Base-by-base conservation (phyloP, 2,797 vertebrate genomes). In the Eremophila alpestris region DNA sequence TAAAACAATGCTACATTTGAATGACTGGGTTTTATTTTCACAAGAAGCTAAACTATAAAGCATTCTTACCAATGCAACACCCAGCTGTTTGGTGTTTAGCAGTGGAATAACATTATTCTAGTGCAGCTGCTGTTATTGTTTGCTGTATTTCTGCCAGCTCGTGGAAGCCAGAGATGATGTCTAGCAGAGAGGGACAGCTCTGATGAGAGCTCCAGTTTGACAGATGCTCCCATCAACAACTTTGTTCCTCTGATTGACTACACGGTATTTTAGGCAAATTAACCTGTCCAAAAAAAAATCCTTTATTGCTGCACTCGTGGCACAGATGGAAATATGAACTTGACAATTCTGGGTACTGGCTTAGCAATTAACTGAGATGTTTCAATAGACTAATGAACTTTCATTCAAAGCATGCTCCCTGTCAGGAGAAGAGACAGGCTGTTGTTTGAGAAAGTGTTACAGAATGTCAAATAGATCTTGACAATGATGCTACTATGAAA, bases 281-380 rank as follows among this genome's bases (percentile, higher is more conserved):
- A 97, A 98, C 97, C 97, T 97, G 97, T 97, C 97, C 96, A 95
- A 91, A 96, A 41, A 41, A 95, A 97, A 83, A 89, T 94, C 94
- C 95, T 97, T 97, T 97, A 96, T 97, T 90, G 94, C 95, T 67
- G 46, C 6, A 81, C 92, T 96, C 63, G 63, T 74, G 93, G 95
- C 96, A 96, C 97, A 98, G 97, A 97, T 97, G 97, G 97, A 97
- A 97, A 96, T 94, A 93, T 70, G 95, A 97, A 96, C 91, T 97
- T 95, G 96, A 97, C 95, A 97, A 89, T 96, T 81, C 93, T 18
- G 87, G 91, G 85, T 96, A 94, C 94, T 70, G 90, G 96, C 94
- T 97, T 93, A 83, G 96, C 97, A 97, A 97, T 98, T 97, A 97
- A 94, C 92, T 70, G 94, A 91, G 97, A 97, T 90, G 91, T 98